Percentiles rank a stretch among this genome's conserved stretches.
These are phyloP conservation scores for Morone saxatilis DNA, from an alignment of 2,113 vertebrate genomes.

Conservation along the genomic window DNA sequence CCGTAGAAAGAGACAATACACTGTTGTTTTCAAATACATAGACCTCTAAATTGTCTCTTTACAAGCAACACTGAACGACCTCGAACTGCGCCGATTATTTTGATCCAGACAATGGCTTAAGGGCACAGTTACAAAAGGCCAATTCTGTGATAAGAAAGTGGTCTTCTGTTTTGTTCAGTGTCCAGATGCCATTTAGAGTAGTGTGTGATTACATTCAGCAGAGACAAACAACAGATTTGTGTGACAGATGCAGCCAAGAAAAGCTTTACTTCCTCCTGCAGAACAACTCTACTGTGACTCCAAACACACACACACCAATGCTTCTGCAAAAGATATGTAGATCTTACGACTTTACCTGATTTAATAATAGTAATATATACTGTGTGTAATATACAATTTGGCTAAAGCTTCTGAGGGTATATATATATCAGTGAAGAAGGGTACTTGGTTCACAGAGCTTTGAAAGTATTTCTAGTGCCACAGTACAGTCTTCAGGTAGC, in stretches of 20 bases:
- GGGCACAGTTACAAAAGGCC: neutral
- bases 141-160: neutral
- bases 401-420: neutral
- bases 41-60: slow-evolving; percentile 24
- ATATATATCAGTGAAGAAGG: neutral
- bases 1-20: neutral
- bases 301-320: too few species aligned
- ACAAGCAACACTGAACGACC: neutral
- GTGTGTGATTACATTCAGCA: neutral
- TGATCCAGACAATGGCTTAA: slow-evolving; percentile 30
- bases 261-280: neutral
- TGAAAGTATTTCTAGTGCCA: neutral
- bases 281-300: neutral
- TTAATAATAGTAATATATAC: neutral
- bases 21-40: slow-evolving; percentile 3
- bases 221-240: neutral
- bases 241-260: slow-evolving; percentile 2
- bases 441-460: neutral
- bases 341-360: neutral
- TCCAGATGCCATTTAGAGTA: neutral
- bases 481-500: neutral
- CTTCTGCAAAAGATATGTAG: neutral
- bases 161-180: neutral
- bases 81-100: slow-evolving; percentile 18
- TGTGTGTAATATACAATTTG: neutral